These are phyloP conservation scores for Tolypeutes matacus DNA, from an alignment of 2,797 vertebrate species.

Conservation along the genomic window DNA sequence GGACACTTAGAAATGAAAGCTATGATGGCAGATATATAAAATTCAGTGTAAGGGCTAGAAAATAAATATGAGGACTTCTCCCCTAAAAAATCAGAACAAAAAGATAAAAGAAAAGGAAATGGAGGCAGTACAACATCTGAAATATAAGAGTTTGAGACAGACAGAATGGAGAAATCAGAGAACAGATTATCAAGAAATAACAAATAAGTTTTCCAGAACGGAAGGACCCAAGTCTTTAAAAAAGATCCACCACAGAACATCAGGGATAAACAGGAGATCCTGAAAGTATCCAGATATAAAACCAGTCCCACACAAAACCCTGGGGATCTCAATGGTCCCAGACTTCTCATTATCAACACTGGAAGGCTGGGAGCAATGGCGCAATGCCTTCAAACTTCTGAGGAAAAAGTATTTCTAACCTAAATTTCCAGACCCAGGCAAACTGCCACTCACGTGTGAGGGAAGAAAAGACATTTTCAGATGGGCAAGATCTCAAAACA, in stretches of 20 bases:
- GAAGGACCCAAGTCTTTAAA: neutral
- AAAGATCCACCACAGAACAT: neutral
- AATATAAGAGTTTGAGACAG: neutral
- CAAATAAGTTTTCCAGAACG: neutral
- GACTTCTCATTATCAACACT: neutral
- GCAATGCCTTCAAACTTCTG: no score
- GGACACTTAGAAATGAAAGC: neutral
- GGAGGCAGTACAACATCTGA: neutral
- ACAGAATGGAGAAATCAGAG: neutral
- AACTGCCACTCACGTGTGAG: no score
- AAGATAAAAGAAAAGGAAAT: neutral
- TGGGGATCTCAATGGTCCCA: fast-evolving
- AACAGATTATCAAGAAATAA: neutral
- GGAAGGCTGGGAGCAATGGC: neutral
- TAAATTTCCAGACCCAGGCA: neutral
- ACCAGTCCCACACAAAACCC: neutral
- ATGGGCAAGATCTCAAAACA: neutral
- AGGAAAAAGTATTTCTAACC: neutral
- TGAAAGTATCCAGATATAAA: neutral
- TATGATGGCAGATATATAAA: neutral
- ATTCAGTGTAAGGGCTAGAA: neutral
- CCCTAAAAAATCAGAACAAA: neutral
- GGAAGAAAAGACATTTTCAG: neutral
- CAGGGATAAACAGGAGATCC: neutral
- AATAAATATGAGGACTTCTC: neutral